Conservation (phyloP, 2,113 vertebrate genomes). For the Myrmecobius fasciatus region DNA sequence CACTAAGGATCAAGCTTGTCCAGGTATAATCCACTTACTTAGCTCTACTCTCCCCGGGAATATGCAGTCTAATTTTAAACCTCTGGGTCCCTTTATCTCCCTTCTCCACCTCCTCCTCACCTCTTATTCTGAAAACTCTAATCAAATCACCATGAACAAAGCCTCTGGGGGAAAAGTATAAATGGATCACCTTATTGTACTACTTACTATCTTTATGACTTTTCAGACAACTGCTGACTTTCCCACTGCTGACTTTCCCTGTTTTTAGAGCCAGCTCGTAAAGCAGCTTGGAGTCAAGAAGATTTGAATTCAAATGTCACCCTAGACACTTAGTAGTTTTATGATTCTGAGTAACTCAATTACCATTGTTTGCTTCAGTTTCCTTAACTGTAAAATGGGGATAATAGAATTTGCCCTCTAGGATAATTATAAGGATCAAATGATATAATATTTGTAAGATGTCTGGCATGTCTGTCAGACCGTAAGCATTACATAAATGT, state of each 20-base stretch:
- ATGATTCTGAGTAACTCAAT: too few relatives aligned
- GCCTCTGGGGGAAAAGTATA: background rate
- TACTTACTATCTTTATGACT: background rate
- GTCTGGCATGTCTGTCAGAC: too few relatives aligned
- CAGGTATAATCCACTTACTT: background rate
- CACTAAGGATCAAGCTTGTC: background rate
- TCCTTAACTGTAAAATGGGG: too few relatives aligned
- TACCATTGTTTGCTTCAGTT: too few relatives aligned
- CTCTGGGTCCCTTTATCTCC: background rate
- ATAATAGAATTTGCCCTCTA: too few relatives aligned
- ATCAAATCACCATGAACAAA: background rate
- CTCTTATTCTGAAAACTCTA: background rate
- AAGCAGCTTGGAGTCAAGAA: too few relatives aligned
- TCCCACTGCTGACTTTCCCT: background rate
- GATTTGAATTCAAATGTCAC: too few relatives aligned
- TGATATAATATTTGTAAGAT: too few relatives aligned
- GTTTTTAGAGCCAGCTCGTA: too few relatives aligned
- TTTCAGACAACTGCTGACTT: background rate
- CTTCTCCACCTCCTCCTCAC: background rate
- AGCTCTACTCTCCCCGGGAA: background rate
- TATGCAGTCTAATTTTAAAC: background rate
- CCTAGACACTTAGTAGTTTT: too few relatives aligned
- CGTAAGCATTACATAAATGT: too few relatives aligned
- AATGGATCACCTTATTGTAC: background rate
- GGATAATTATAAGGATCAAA: too few relatives aligned